Evolutionary conservation across 1,140 invertebrate species (phyloP).

Genomic region (Drosophila ficusphila): DNA sequence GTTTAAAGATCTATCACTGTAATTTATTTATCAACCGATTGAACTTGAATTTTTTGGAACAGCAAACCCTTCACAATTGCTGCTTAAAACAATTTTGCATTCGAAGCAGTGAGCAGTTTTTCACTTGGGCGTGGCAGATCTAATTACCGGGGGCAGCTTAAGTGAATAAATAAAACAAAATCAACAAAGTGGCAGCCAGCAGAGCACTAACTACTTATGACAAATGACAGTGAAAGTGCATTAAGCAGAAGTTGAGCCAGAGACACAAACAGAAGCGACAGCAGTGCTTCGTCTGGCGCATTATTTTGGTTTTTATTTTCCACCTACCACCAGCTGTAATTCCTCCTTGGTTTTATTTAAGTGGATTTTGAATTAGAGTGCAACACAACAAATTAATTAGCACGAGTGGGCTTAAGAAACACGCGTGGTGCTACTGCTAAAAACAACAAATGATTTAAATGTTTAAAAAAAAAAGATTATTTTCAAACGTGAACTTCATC

Average conservation of each 20-base stretch:
- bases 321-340: background rate
- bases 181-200: slow-evolving; percentile 38
- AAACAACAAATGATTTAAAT: too few species aligned
- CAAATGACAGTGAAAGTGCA: slow-evolving; percentile 75
- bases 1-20: too few species aligned
- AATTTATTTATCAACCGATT: too few species aligned
- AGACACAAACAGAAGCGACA: slow-evolving; percentile 38
- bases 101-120: slow-evolving; percentile 22
- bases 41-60: too few species aligned
- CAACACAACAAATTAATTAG: slow-evolving; percentile 65
- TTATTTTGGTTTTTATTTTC: slow-evolving; percentile 54
- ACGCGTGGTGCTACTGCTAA: background rate
- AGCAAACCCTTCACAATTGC: too few species aligned
- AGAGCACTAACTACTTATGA: slow-evolving; percentile 70
- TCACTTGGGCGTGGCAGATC: slow-evolving; percentile 49
- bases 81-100: slow-evolving; percentile 45
- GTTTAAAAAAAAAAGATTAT: too few species aligned
- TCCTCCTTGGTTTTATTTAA: slow-evolving; percentile 25
- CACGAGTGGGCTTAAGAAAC: slow-evolving; percentile 8
- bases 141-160: slow-evolving; percentile 65
- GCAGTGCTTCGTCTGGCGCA: slow-evolving; percentile 30
- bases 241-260: slow-evolving; percentile 51
- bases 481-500: too few species aligned
- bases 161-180: slow-evolving; percentile 57
- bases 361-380: slow-evolving; percentile 54